Evolutionary conservation across 2,113 vertebrate genomes (phyloP), one percentile per base, ranked within the genome.

Genomic region (Corynorhinus townsendii): DNA sequence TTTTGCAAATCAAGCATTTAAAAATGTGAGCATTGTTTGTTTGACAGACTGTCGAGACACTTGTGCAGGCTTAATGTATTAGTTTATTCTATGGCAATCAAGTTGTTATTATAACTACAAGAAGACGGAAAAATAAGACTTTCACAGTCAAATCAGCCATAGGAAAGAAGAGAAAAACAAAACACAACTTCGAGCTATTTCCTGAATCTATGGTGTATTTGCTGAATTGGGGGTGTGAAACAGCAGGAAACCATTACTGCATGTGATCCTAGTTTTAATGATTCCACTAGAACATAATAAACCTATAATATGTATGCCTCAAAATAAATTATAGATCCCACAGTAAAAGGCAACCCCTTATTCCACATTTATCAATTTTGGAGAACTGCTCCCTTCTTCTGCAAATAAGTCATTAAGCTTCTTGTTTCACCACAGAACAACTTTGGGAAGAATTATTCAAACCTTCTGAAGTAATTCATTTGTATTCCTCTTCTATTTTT

Each of bases 101-200:
- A 96, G 93, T 97, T 98, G 97, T 97, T 98, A 97, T 97, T 98
- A 94, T 89, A 97, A 97, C 95, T 97, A 97, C 95, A 98, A 96
- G 91, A 97, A 95, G 97, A 97, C 45, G 47, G 94, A 98, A 98
- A 98, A 98, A 97, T 96, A 98, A 98, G 97, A 86, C 82, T 97
- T 97, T 96, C 93, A 86, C 82, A 83, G 87, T 96, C 82, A 97
- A 97, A 97, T 95, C 90, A 97, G 94, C 85, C 92, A 92, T 93
- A 94, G 88, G 90, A 98, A 96, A 97, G 76, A 97, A 84, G 80
- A 17, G 35, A 40, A 88, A 95, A 22, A 45, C 28, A 2, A 76
- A 75, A 47, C n/a, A 73, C 89, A 96, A 81, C 95, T 97, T 96
- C 93, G 96, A 97, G 97, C 97, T 86, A 75, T 62, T 88, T 40